Conservation (phyloP, 2,113 vertebrate species). For the Lepidothrix coronata region DNA sequence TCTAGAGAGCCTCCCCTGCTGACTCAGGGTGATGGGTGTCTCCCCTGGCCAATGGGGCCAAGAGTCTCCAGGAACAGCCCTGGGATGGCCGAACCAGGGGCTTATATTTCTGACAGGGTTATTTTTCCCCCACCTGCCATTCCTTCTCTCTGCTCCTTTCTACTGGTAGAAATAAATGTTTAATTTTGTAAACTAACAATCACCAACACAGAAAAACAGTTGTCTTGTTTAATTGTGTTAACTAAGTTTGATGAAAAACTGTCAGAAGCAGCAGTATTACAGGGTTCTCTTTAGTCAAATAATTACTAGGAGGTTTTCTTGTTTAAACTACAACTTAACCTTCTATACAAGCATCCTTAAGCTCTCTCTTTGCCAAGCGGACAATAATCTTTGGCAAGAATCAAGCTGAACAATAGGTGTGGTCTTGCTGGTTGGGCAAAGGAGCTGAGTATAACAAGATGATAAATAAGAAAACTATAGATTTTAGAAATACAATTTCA, state of each 20-base stretch:
- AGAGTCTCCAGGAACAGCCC: neutral
- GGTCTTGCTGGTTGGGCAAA: neutral
- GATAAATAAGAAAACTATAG: neutral
- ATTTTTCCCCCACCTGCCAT: fast-evolving
- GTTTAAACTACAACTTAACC: neutral
- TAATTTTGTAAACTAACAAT: neutral
- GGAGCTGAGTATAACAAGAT: neutral
- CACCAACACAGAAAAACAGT: neutral
- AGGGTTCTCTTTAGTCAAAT: neutral
- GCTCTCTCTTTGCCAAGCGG: neutral
- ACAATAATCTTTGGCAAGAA: neutral
- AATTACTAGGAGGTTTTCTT: neutral
- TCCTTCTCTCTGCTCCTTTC: fast-evolving
- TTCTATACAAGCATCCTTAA: neutral
- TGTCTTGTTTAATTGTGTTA: neutral
- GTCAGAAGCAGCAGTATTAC: neutral
- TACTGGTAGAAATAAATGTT: neutral
- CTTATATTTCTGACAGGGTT: neutral
- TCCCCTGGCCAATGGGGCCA: fast-evolving
- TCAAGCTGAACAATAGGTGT: neutral
- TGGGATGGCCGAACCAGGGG: neutral
- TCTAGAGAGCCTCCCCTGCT: neutral
- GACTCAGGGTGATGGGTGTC: neutral
- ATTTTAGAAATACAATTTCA: neutral
- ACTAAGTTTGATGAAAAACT: neutral